Evolutionary conservation across 2,797 vertebrate species (phyloP).

Genomic region (Rhinella marina): DNA sequence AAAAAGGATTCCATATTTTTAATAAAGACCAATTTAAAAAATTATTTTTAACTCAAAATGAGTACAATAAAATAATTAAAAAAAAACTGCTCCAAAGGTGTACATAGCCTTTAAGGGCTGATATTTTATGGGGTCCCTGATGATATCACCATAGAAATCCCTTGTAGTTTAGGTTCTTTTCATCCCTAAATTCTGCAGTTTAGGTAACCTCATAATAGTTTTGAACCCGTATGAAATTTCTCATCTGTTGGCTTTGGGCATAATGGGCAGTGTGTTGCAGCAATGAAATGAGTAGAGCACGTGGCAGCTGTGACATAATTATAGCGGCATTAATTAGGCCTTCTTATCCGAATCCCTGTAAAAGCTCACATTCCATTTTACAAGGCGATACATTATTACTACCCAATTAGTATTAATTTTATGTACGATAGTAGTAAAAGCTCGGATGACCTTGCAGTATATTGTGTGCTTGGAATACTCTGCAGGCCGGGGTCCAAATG

Average conservation of each 20-base stretch:
- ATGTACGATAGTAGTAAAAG: slow-evolving; percentile 26
- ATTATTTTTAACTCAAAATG: too few species aligned
- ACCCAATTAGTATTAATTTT: slow-evolving; percentile 56
- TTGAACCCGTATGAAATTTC: not conserved
- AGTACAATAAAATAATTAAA: too few species aligned
- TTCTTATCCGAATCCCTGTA: slow-evolving; percentile 13
- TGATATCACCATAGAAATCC: not conserved
- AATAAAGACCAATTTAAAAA: too few species aligned
- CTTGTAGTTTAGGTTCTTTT: not conserved
- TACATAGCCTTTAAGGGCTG: too few species aligned
- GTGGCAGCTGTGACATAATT: slow-evolving; percentile 37
- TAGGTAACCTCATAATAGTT: not conserved
- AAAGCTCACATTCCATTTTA: slow-evolving; percentile 51
- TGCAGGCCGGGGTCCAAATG: slow-evolving; percentile 31
- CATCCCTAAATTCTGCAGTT: not conserved
- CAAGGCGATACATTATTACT: slow-evolving; percentile 51
- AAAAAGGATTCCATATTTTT: too few species aligned
- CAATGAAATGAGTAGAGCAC: not conserved
- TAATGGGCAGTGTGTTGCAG: not conserved
- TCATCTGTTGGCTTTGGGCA: not conserved
- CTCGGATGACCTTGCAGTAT: slow-evolving; percentile 47
- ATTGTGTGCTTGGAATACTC: slow-evolving; percentile 38
- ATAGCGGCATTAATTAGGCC: slow-evolving; percentile 32
- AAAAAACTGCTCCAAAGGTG: too few species aligned
- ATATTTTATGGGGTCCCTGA: not conserved